Evolutionary conservation across 2,888 invertebrate genomes (phyloP), one percentile per base, ranked within the genome.

Genomic region (Silvanus unidentatus): DNA sequence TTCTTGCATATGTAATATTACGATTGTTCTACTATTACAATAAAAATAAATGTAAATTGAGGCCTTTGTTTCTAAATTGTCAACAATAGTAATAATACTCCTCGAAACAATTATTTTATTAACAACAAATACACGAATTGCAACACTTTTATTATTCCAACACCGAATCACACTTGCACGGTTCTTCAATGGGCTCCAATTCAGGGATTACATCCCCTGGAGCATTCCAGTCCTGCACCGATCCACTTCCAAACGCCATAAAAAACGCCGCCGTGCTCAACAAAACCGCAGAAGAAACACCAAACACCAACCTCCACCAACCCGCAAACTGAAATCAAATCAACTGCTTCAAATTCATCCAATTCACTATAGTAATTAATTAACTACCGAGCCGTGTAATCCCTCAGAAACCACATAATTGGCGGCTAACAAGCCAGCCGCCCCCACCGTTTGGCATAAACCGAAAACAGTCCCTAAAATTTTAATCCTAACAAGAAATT

Each of bases 281-380:
- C n/a, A 79, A 58, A 9, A 79, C 76, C 1, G 74, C 75, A 1
- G 77, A 77, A 1, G 79, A 77, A 2, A 77, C 75, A 0, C 78
- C 78, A 53, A 80, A 80, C 2, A 79, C 78, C 12, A 78, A 57
- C 13, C 77, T 67, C 80, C 80, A 80, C 57, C 77, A 77, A 8
- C 76, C 77, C 39, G 78, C 76, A 57, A 78, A 76, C 77, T 32
- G 13, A 32, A 32, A n/a, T 32, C 4, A 3, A 32, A 32, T 32
- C n/a, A 12, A 32, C 32, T 32, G n/a, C 6, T 32, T 12, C 6
- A 5, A 32, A 32, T 32, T 32, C 32, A 32, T 32, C n/a, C 5
- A 12, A 32, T n/a, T 5, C n/a, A 32, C n/a, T 12, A 32, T 32
- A 12, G 32, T 32, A 28, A 36, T 40, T 43, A 13, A 16, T 29